These are phyloP conservation scores for Eurypyga helias DNA, from an alignment of 2,113 vertebrate genomes.

Conservation along the genomic window DNA sequence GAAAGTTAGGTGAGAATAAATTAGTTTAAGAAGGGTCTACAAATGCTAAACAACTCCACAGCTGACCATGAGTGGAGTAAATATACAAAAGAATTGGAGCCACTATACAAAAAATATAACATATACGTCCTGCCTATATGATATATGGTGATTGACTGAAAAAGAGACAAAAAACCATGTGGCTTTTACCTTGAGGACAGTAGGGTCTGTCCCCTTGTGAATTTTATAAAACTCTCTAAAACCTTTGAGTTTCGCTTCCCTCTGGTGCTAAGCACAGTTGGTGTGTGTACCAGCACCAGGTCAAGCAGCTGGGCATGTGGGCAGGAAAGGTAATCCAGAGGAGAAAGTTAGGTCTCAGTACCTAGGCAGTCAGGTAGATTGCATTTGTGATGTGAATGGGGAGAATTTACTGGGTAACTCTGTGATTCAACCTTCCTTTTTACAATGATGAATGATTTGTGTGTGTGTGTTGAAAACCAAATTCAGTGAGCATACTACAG, in stretches of 20 bases:
- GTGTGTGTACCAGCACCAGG: not conserved
- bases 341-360: not conserved
- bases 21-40: not conserved
- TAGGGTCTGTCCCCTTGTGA: not conserved
- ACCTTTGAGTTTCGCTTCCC: not conserved
- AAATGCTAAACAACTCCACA: not conserved
- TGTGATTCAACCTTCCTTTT: not conserved
- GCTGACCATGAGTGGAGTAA: not conserved
- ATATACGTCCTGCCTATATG: not conserved
- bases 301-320: not conserved
- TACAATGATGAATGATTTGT: not conserved
- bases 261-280: not conserved
- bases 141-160: not conserved
- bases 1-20: not conserved
- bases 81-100: not conserved
- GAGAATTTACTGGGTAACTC: not conserved
- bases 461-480: not conserved
- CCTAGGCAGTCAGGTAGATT: not conserved
- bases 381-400: not conserved
- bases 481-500: not conserved
- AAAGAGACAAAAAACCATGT: not conserved
- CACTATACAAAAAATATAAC: not conserved
- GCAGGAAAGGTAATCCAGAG: not conserved
- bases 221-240: not conserved
- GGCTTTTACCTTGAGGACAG: not conserved